Conservation (phyloP, 1,140 invertebrate species). For the Bombus superbus region DNA sequence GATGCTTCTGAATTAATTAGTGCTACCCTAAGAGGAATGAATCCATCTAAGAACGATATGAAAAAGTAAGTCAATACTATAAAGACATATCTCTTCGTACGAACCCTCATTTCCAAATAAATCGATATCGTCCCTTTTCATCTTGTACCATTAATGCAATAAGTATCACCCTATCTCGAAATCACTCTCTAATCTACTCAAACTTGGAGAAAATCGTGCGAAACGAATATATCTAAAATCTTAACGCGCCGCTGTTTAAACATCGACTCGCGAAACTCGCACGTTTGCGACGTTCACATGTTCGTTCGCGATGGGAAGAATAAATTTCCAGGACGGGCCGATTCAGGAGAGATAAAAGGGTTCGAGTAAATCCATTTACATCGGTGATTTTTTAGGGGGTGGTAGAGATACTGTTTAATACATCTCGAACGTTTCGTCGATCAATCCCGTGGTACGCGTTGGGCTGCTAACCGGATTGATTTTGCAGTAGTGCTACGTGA, state of each 20-base stretch:
- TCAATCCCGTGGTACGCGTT: constrained; percentile 16
- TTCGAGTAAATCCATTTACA: constrained; percentile 38
- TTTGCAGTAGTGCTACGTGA: constrained; percentile 53
- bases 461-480: constrained; percentile 60
- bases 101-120: too few species aligned
- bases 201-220: neutral
- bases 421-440: constrained; percentile 7
- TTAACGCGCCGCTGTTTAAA: neutral
- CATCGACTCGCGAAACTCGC: constrained; percentile 2
- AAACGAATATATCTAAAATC: neutral
- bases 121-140: neutral
- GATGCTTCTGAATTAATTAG: neutral
- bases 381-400: constrained; percentile 6
- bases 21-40: fast-evolving
- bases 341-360: neutral
- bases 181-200: neutral
- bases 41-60: neutral
- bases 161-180: neutral
- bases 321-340: constrained; percentile 5
- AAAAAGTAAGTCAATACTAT: neutral
- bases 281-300: neutral
- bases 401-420: constrained; percentile 6
- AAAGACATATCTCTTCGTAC: too few species aligned
- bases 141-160: neutral
- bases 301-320: neutral